Evolutionary conservation across 2,888 invertebrate species (phyloP), one percentile per base, ranked within the genome.

Genomic region (Agrilus cyanescens): DNA sequence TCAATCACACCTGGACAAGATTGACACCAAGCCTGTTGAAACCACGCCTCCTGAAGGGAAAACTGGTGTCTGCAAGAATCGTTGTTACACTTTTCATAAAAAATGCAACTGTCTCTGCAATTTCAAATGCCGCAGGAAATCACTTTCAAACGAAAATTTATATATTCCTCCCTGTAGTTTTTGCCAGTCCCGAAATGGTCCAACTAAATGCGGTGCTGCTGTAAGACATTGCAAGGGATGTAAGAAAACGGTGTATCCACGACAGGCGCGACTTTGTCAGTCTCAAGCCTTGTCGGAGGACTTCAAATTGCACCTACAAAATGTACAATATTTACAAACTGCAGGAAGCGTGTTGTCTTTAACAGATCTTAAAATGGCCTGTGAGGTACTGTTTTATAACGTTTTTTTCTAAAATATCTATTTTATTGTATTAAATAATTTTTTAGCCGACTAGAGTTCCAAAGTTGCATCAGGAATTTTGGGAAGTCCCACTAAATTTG

Each of bases 401-500:
- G 39, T 2, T 32, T 39, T 16, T 2, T 39, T 39, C n/a, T 16
- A 32, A 5, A 15, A 31, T 10, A 10, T 29, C 10, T 29, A 3
- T 38, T 18, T 43, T 12, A 29, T 43, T 39, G 18, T 31, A 38
- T n/a, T n/a, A n/a, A n/a, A 38, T 40, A 16, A 31, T 40, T 50
- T 54, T 53, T 53, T 73, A 80, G 66, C 76, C 76, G 52, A 69
- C 70, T 52, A 60, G 81, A 47, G 65, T 82, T 37, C 68, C 79
- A 34, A 79, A 76, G 48, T 61, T 94, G 40, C 83, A 87, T 59
- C 84, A 88, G 57, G 93, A 94, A 63, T 94, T 94, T 61, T 93
- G 91, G 91, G 90, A 91, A 64, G 81, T 94, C 57, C 93, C 93
- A 0, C 76, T 88, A 46, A 94, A 94, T 66, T 82, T 89, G 51